phyloP scores from a whole-genome alignment of 2,113 vertebrate species.

The Chiloscyllium plagiosum region DNA sequence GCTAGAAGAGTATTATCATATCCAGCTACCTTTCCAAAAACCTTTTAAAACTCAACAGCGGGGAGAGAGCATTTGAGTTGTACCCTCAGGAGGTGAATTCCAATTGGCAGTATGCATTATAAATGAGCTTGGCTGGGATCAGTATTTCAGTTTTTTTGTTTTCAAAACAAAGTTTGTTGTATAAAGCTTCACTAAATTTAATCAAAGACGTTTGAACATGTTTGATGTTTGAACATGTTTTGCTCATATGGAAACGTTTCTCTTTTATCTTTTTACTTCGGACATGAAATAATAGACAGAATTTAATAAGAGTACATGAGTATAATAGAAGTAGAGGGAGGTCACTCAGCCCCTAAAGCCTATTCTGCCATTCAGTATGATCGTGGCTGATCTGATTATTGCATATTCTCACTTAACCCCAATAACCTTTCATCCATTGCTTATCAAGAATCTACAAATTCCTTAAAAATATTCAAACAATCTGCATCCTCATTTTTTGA shows the following conservation, averaged over 20 bases:
- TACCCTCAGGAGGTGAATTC: not conserved
- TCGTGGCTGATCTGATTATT: no score
- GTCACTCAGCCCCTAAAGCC: no score
- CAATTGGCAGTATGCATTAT: not conserved
- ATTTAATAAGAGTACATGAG: not conserved
- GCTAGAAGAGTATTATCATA: not conserved
- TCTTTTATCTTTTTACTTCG: not conserved
- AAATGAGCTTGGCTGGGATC: not conserved
- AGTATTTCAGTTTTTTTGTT: not conserved
- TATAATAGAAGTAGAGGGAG: no score
- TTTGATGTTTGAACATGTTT: no score
- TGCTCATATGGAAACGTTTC: not conserved
- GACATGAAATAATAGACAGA: not conserved
- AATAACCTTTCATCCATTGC: no score
- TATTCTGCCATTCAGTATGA: no score
- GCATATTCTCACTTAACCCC: no score
- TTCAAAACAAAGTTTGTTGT: conserved; percentile 6
- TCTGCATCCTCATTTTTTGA: no score
- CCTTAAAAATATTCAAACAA: no score
- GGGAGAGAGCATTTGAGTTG: not conserved
- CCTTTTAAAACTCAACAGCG: not conserved
- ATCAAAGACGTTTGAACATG: not conserved
- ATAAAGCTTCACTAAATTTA: not conserved
- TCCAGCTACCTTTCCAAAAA: not conserved
- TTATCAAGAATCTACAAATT: no score